Conservation (phyloP, 2,888 invertebrate genomes). For the Pediacus dermestoides region DNA sequence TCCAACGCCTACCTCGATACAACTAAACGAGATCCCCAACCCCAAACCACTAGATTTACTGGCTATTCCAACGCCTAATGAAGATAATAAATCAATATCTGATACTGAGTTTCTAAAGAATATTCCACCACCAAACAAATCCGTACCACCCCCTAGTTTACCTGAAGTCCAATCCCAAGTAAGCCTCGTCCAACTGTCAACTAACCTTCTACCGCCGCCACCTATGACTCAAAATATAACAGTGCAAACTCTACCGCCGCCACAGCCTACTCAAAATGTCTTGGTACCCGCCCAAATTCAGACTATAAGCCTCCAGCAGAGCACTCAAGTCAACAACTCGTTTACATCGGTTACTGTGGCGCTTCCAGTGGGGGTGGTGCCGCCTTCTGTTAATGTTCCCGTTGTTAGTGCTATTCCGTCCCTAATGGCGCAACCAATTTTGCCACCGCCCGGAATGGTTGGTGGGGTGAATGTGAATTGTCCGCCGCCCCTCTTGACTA, state of each 20-base stretch:
- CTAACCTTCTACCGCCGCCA: constrained; percentile 25
- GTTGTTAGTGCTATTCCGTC: constrained; percentile 40
- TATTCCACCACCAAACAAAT: constrained; percentile 50
- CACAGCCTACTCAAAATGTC: constrained; percentile 32
- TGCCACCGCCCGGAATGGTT: constrained; percentile 44
- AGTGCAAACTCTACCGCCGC: constrained; percentile 19
- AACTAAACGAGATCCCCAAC: constrained; percentile 59
- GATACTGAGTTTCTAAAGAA: constrained; percentile 48
- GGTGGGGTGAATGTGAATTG: constrained; percentile 30
- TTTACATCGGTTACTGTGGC: constrained; percentile 34
- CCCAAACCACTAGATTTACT: constrained; percentile 60
- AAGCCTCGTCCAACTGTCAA: constrained; percentile 28
- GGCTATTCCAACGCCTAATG: constrained; percentile 54
- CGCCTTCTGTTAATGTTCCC: constrained; percentile 24
- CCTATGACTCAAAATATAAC: constrained; percentile 19
- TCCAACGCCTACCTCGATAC: constrained; percentile 59
- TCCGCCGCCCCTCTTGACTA: constrained; percentile 25
- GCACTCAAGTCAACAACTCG: constrained; percentile 17
- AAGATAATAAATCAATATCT: constrained; percentile 35
- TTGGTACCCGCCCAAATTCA: constrained; percentile 28
- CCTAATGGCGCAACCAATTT: constrained; percentile 47
- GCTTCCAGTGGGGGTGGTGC: constrained; percentile 31
- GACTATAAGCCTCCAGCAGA: constrained; percentile 17
- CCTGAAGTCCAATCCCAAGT: constrained; percentile 31
- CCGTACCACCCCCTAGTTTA: constrained; percentile 46